Evolutionary conservation across 23 tunicate genomes (phyloP), one percentile per base, ranked within the genome.

Genomic region (Ascidia mentula): DNA sequence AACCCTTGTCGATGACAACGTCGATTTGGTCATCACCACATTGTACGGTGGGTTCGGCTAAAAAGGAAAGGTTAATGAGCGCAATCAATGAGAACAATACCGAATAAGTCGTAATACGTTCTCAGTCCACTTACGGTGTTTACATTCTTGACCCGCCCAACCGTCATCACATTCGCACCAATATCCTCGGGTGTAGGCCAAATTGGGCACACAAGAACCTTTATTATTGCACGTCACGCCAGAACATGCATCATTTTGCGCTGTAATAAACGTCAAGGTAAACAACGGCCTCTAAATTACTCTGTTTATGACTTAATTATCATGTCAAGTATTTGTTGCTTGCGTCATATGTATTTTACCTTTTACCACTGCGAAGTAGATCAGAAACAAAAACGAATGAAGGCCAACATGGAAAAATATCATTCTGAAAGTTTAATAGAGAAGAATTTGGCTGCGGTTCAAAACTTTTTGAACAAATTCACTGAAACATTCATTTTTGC

Each of bases 161-260:
- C 99, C 99, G 13, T 96, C 96, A 59, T 90, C 92, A 46, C 99
- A 96, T 65, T 91, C 91, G 65, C 99, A 96, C 99, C 99, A 96
- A 59, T 96, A 96, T 28, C 99, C 99, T 70, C 96, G 60, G 72
- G 80, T 84, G 76, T 96, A 96, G 20, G 79, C 87, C 32, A 79
- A 37, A 46, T 92, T 96, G 18, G 91, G 89, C 33, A 82, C 77
- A 40, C 99, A 96, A 45, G 77, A 61, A 40, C 99, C 99, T 60
- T 82, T 87, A 79, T 91, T 87, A 42, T 87, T 90, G 83, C 99
- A 96, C 18, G 93, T 82, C 1, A 96, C 99, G 1, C 93, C 99
- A 45, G 77, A 40, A 59, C 99, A 96, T 0, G 91, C 60, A 24
- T 83, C 82, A 40, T 87, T 75, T 72, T 85, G 80, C 1, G 74